Evolutionary conservation across 2,888 invertebrate genomes (phyloP), one percentile per base, ranked within the genome.

Genomic region (Athetis lepigone): DNA sequence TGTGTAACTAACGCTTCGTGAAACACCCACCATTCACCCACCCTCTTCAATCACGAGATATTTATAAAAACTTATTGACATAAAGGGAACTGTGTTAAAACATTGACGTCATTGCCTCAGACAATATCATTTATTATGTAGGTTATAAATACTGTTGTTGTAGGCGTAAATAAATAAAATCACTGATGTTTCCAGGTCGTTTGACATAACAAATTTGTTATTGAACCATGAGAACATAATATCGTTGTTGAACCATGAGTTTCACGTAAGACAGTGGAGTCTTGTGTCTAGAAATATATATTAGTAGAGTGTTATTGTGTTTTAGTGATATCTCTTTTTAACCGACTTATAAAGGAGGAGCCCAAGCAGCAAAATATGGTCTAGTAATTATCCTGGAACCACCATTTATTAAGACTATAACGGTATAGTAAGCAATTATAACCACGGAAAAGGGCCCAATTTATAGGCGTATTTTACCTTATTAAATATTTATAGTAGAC

Each of bases 31-130:
- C 37, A 23, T 70, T 33, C 50, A 36, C 29, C 49, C n/a, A 19
- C 16, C 21, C 13, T 18, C n/a, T 40, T 19, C n/a, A 39, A 18
- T 61, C n/a, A 70, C 39, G n/a, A 46, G 42, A 43, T 49, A 40
- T 52, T 52, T 71, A 37, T 65, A 47, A n/a, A 71, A 54, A 72
- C 49, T 37, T 65, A 62, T 61, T 70, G 70, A 37, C 29, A 23
- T 23, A 23, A 18, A 47, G 19, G 19, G n/a, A 52, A 19, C 23
- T 16, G 23, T 16, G 13, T 16, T 45, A 56, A 29, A 29, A n/a
- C 45, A 19, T 47, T 42, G 13, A 49, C 42, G 6, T 11, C 36
- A 59, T 25, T 23, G 6, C 16, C 23, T 29, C 7, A 19, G 11
- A 37, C 21, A 19, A 58, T 58, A 11, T 33, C 18, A 40, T 33